Conservation (phyloP, 2,113 vertebrate genomes). For the Choloepus hoffmanni region DNA sequence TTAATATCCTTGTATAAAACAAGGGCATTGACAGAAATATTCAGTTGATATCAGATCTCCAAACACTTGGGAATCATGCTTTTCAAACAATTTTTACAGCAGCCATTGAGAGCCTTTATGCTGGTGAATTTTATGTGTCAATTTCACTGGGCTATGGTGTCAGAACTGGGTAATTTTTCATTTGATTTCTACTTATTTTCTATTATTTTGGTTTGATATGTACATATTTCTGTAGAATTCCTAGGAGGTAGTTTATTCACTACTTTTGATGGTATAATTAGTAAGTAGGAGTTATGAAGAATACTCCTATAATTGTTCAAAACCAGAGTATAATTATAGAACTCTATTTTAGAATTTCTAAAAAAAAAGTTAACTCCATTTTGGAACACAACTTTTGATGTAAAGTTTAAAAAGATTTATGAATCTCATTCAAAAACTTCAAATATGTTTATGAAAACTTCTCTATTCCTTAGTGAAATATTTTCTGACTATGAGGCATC, state of each 20-base stretch:
- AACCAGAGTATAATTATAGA: not conserved
- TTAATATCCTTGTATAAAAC: not conserved
- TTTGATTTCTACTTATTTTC: not conserved
- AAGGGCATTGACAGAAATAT: not conserved
- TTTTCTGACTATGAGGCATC: not conserved
- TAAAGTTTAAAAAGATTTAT: not conserved
- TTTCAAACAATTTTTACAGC: not conserved
- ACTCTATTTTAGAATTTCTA: not conserved
- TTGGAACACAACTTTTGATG: constrained; percentile 21
- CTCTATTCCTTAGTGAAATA: not conserved
- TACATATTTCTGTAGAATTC: not conserved
- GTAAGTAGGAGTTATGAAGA: not conserved
- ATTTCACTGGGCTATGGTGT: too few species aligned
- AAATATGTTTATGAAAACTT: not conserved
- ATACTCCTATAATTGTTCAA: not conserved
- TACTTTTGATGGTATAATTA: not conserved
- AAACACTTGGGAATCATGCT: not conserved
- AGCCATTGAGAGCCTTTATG: not conserved
- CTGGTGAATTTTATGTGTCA: too few species aligned
- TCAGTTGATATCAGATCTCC: not conserved
- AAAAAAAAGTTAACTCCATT: not conserved
- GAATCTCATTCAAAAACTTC: not conserved
- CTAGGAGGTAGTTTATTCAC: not conserved
- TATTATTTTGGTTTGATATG: not conserved
- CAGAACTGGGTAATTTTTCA: not conserved